Evolutionary conservation across 2,113 vertebrate genomes (phyloP).

Genomic region (Diphyllodes magnificus): DNA sequence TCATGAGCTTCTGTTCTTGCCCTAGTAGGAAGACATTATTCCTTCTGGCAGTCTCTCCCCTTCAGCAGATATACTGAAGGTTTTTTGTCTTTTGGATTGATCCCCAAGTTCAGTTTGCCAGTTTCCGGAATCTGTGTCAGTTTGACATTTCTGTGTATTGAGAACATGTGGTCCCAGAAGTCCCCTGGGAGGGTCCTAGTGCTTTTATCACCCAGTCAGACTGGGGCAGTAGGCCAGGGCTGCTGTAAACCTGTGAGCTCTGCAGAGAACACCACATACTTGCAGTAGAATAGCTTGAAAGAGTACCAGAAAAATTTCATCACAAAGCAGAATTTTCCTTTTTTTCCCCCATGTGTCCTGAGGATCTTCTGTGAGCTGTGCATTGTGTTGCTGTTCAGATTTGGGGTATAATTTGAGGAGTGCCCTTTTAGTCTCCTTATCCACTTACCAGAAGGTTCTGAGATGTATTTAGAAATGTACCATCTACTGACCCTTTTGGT

Average conservation of each 20-base stretch:
- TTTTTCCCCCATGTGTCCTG: accelerated
- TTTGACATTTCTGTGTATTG: not conserved
- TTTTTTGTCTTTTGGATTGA: not conserved
- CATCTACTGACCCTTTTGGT: not conserved
- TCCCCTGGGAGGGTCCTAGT: not conserved
- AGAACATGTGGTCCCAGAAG: not conserved
- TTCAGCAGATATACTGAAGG: not conserved
- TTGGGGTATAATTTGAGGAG: not conserved
- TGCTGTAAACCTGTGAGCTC: not conserved
- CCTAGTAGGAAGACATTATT: not conserved
- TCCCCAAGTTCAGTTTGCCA: not conserved
- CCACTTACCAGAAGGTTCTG: not conserved
- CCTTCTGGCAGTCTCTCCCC: not conserved
- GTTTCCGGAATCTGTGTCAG: not conserved
- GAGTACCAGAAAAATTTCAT: not conserved
- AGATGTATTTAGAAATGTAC: not conserved
- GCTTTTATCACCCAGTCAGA: not conserved
- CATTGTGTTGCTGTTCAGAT: not conserved
- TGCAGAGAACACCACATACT: not conserved
- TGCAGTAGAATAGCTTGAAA: not conserved
- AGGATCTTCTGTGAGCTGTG: not conserved
- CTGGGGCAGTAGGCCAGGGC: not conserved
- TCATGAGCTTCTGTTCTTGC: not conserved
- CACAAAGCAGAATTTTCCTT: not conserved
- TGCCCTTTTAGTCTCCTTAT: not conserved